phyloP scores from a whole-genome alignment of 1,140 invertebrate species.

The Drosophila ambigua region DNA sequence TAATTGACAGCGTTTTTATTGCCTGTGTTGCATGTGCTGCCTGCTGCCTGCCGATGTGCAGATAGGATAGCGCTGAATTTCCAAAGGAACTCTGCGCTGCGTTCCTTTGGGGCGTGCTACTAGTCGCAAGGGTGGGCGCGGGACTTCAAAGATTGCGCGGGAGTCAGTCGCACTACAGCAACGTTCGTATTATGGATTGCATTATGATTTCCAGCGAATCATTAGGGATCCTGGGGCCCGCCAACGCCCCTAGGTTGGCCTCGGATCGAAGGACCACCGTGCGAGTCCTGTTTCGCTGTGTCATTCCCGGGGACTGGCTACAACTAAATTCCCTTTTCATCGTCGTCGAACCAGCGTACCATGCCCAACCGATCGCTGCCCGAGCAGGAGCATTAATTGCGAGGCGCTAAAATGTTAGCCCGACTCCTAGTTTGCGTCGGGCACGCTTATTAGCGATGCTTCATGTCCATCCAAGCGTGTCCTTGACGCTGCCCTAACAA shows the following conservation, averaged over 20 bases:
- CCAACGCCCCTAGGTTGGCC: background rate
- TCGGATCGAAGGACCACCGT: constrained; percentile 50
- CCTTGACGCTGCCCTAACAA: constrained; percentile 61
- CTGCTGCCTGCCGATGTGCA: no score
- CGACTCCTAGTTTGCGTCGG: constrained; percentile 61
- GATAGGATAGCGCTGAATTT: constrained; percentile 28
- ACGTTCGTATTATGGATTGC: constrained; percentile 32
- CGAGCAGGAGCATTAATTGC: constrained; percentile 49
- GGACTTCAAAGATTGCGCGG: constrained; percentile 52
- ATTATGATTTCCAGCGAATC: constrained; percentile 73
- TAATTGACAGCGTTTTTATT: constrained; percentile 81
- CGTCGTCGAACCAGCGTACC: background rate
- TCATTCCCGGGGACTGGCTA: constrained; percentile 51
- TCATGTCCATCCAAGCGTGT: constrained; percentile 38
- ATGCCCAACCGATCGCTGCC: background rate
- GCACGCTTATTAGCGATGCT: constrained; percentile 73
- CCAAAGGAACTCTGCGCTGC: constrained; percentile 8
- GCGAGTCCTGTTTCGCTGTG: constrained; percentile 40
- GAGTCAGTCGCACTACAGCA: background rate
- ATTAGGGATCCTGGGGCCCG: constrained; percentile 51
- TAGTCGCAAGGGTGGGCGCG: constrained; percentile 28
- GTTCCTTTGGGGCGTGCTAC: constrained; percentile 74
- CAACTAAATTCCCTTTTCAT: constrained; percentile 63
- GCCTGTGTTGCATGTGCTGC: constrained; percentile 2
- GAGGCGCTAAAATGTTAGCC: constrained; percentile 63